A percentile compares a stretch with the other conserved stretches of the same genome.
Conservation (phyloP, 2,888 invertebrate genomes). For the Teleogryllus oceanicus region DNA sequence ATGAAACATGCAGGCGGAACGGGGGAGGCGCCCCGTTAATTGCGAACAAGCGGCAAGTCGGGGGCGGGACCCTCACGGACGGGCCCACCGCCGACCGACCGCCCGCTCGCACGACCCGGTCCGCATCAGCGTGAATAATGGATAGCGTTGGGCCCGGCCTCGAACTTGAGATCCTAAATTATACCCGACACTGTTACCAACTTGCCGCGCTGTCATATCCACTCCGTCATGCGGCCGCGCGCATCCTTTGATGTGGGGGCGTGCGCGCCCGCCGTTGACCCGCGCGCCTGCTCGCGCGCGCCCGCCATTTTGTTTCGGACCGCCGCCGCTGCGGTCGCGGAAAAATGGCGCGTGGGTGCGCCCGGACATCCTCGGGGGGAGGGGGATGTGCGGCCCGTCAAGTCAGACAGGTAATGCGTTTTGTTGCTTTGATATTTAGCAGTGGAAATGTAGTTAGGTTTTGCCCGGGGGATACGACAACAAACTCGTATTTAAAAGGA, state of each 20-base stretch:
- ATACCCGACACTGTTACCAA: neutral
- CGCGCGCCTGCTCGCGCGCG: too few species aligned
- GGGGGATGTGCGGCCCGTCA: too few species aligned
- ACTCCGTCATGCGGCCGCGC: neutral
- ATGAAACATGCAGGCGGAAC: neutral
- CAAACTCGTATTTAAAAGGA: too few species aligned
- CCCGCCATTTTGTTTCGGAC: too few species aligned
- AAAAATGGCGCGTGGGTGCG: too few species aligned
- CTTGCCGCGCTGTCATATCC: conserved; percentile 18
- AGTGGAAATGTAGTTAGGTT: too few species aligned
- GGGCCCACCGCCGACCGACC: neutral
- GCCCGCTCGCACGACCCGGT: neutral
- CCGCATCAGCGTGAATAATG: conserved; percentile 18
- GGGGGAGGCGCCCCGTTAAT: neutral
- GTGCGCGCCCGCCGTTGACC: too few species aligned
- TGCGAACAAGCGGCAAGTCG: neutral
- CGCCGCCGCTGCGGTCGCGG: too few species aligned
- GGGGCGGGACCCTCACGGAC: neutral
- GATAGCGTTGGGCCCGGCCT: neutral
- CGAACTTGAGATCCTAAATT: conserved; percentile 18
- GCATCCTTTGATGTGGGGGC: neutral
- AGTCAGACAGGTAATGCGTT: too few species aligned
- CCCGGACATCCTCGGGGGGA: too few species aligned
- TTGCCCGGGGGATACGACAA: too few species aligned
- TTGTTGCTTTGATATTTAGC: too few species aligned